phyloP scores from a whole-genome alignment of 2,797 vertebrate species.

The Caiman crocodilus region DNA sequence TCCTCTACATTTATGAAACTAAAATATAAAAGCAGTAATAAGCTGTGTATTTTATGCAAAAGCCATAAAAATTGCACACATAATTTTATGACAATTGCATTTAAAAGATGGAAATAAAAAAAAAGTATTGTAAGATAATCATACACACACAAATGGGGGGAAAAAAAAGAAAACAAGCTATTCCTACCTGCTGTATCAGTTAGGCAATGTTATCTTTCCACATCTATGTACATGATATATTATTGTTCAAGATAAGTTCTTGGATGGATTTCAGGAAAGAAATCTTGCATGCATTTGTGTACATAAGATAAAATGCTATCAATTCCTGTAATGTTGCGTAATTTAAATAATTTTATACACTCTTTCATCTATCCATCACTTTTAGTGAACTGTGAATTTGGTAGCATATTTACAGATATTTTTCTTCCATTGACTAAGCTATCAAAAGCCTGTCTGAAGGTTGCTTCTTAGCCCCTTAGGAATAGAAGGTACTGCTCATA shows the following conservation, averaged over 20 bases:
- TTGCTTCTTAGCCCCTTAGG: not conserved
- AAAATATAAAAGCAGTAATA: constrained; percentile 46
- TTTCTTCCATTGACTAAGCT: constrained; percentile 52
- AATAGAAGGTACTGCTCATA: not conserved
- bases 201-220: constrained; percentile 2
- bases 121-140: not conserved
- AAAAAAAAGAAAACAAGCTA: not conserved
- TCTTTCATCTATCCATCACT: constrained; percentile 59
- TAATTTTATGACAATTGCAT: constrained; percentile 18
- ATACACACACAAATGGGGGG: not conserved
- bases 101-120: constrained; percentile 3
- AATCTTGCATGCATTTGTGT: constrained; percentile 36
- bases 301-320: constrained; percentile 41
- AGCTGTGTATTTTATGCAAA: constrained; percentile 3
- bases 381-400: constrained; percentile 67
- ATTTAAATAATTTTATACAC: not conserved
- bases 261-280: constrained; percentile 51
- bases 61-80: constrained; percentile 36
- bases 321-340: not conserved
- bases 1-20: constrained; percentile 5
- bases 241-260: constrained; percentile 32
- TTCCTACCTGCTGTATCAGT: constrained; percentile 6
- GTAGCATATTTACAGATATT: constrained; percentile 56
- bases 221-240: not conserved
- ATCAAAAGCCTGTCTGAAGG: constrained; percentile 33